Conservation (phyloP, 2,797 vertebrate genomes). For the Pseudochromis fuscus region DNA sequence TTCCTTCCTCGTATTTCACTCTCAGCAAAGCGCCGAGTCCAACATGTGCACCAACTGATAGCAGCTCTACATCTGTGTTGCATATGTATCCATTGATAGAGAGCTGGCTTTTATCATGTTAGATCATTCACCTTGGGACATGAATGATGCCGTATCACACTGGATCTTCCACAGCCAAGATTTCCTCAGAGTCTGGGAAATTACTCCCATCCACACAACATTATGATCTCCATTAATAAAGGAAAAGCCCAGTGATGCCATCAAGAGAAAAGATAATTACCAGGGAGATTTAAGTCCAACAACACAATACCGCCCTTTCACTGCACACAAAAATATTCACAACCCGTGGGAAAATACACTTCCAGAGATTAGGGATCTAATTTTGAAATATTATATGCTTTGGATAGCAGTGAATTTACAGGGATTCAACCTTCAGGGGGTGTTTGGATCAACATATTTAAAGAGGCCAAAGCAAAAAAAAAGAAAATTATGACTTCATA, state of each 20-base stretch:
- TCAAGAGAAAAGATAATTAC: slow-evolving; percentile 72
- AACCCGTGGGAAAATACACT: slow-evolving; percentile 31
- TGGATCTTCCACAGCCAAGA: slow-evolving; percentile 61
- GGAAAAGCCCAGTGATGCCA: slow-evolving; percentile 67
- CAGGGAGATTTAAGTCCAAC: slow-evolving; percentile 65
- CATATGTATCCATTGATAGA: slow-evolving; percentile 36
- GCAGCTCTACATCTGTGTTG: slow-evolving; percentile 32
- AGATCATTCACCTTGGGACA: slow-evolving; percentile 51
- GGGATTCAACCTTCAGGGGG: slow-evolving; percentile 27
- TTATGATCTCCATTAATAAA: slow-evolving; percentile 77
- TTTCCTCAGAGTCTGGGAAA: slow-evolving; percentile 70
- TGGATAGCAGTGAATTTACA: slow-evolving; percentile 31
- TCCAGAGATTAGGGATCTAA: slow-evolving; percentile 54
- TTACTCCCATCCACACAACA: slow-evolving; percentile 52
- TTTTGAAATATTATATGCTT: slow-evolving; percentile 54
- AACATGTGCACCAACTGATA: slow-evolving; percentile 11
- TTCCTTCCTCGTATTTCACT: slow-evolving; percentile 49
- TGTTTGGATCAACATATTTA: slow-evolving; percentile 33
- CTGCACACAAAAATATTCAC: slow-evolving; percentile 36
- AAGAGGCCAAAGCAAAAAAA: slow-evolving; percentile 7
- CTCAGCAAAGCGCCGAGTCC: slow-evolving; percentile 24
- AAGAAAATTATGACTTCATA: neutral
- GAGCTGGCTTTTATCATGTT: slow-evolving; percentile 36
- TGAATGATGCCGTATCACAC: slow-evolving; percentile 40
- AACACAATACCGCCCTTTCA: slow-evolving; percentile 53